Percentiles rank a stretch among this genome's conserved stretches.
These are phyloP conservation scores for Phyllopteryx taeniolatus DNA, from an alignment of 2,113 vertebrate species.

Conservation along the genomic window DNA sequence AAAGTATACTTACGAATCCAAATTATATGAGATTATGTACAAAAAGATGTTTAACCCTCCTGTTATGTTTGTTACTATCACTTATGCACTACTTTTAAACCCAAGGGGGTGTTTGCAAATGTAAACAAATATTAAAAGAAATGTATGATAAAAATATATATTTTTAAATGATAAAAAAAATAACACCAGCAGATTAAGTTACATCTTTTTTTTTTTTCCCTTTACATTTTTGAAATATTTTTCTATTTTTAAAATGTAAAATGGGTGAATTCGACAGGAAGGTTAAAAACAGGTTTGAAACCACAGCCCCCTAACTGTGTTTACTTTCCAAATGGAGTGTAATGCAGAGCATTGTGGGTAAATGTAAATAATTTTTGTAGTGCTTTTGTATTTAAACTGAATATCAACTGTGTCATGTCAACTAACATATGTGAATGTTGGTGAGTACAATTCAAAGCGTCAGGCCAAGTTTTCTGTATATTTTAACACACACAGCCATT, in stretches of 20 bases:
- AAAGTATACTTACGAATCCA: neutral
- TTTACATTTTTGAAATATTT: neutral
- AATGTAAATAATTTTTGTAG: neutral
- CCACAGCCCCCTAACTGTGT: neutral
- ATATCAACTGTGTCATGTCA: neutral
- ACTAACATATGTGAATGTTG: neutral
- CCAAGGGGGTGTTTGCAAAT: too few relatives aligned
- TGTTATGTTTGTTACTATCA: neutral
- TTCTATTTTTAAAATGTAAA: neutral
- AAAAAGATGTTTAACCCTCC: neutral
- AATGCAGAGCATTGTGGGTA: slow-evolving; percentile 6
- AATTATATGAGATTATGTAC: neutral
- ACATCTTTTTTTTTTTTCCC: neutral
- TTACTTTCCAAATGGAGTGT: slow-evolving; percentile 4
- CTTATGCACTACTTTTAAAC: neutral
- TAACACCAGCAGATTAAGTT: neutral
- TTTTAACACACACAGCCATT: slow-evolving; percentile 7
- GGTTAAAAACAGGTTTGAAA: neutral
- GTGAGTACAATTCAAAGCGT: slow-evolving; percentile 3
- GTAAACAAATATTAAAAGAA: neutral
- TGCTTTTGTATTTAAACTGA: neutral
- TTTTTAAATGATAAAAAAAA: neutral
- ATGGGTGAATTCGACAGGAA: neutral
- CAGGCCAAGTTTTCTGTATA: slow-evolving; percentile 9
- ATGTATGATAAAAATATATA: neutral